phyloP scores from a whole-genome alignment of 2,113 vertebrate species.

The Xiphophorus couchianus region DNA sequence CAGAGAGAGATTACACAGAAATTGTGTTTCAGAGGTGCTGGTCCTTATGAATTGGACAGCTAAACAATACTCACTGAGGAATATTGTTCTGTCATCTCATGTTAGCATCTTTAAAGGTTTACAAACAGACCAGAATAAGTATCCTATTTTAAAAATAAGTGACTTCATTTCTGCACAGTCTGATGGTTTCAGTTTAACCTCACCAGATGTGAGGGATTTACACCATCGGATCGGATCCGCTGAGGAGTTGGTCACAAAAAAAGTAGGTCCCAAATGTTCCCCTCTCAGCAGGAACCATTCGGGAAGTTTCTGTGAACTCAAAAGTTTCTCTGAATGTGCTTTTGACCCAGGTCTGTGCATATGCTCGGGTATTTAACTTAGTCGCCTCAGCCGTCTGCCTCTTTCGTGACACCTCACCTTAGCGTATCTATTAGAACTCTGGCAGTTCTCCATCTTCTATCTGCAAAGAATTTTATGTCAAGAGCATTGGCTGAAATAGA shows the following conservation, averaged over 20 bases:
- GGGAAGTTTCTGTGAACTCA: slow-evolving; percentile 38
- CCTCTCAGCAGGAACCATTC: slow-evolving; percentile 1
- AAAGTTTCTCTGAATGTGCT: slow-evolving; percentile 42
- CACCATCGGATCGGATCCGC: slow-evolving; percentile 36
- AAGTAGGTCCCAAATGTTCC: slow-evolving; percentile 24
- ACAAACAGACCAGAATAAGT: slow-evolving; percentile 20
- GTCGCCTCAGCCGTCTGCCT: slow-evolving; percentile 44
- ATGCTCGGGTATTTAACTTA: slow-evolving; percentile 31
- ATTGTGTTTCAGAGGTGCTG: slow-evolving; percentile 54
- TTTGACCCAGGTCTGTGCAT: slow-evolving; percentile 40
- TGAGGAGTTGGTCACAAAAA: slow-evolving; percentile 25
- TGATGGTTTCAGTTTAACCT: slow-evolving; percentile 28
- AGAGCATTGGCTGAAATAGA: slow-evolving; percentile 43
- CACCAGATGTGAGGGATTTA: slow-evolving; percentile 12
- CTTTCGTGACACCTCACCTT: neutral
- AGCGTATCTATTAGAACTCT: slow-evolving; percentile 43
- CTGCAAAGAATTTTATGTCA: slow-evolving; percentile 36
- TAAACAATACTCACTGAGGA: slow-evolving; percentile 40
- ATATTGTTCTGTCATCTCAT: slow-evolving; percentile 30
- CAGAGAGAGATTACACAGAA: slow-evolving; percentile 53
- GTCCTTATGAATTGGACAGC: slow-evolving; percentile 48
- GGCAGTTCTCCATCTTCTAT: slow-evolving; percentile 30
- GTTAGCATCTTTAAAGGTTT: slow-evolving; percentile 50
- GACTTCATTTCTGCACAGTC: slow-evolving; percentile 26
- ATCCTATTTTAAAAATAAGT: slow-evolving; percentile 9